These are phyloP conservation scores for Danio choprae DNA, from an alignment of 2,797 vertebrate species.

Conservation along the genomic window DNA sequence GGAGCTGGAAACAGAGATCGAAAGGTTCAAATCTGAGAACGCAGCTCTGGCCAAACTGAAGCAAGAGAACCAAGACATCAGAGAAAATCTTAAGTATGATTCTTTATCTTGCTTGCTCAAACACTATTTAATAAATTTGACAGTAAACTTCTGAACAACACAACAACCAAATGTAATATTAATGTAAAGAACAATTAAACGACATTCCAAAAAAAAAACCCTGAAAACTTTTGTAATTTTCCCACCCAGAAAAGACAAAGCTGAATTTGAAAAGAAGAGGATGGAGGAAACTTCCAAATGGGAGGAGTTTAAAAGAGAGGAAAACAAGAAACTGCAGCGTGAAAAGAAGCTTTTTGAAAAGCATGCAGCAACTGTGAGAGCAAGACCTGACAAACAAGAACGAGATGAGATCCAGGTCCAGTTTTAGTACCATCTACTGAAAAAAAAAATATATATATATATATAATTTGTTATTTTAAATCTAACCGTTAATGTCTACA, in stretches of 20 bases:
- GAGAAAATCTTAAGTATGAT: slow-evolving; percentile 84
- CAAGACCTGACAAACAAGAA: slow-evolving; percentile 94
- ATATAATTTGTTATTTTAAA: not conserved
- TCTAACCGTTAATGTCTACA: slow-evolving; percentile 2
- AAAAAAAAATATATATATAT: not conserved
- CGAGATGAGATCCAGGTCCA: slow-evolving; percentile 95
- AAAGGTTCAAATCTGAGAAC: slow-evolving; percentile 92
- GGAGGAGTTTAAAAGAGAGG: slow-evolving; percentile 90
- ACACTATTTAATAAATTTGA: too few relatives aligned
- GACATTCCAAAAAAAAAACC: not conserved
- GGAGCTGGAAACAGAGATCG: slow-evolving; percentile 92
- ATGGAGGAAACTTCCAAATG: slow-evolving; percentile 83
- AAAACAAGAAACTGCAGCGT: slow-evolving; percentile 88
- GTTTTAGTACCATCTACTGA: not conserved
- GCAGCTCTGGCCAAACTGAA: slow-evolving; percentile 81
- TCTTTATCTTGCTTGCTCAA: not conserved
- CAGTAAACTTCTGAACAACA: too few relatives aligned
- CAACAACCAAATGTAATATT: too few relatives aligned
- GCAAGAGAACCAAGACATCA: slow-evolving; percentile 82
- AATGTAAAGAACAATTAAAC: not conserved
- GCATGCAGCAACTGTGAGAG: slow-evolving; percentile 83
- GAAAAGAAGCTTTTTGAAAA: slow-evolving; percentile 93
- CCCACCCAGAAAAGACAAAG: slow-evolving; percentile 83
- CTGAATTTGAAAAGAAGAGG: slow-evolving; percentile 86
- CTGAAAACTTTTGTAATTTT: not conserved